These are phyloP conservation scores for Gymnocheta viridis DNA, from an alignment of 2,888 invertebrate species.

Conservation along the genomic window DNA sequence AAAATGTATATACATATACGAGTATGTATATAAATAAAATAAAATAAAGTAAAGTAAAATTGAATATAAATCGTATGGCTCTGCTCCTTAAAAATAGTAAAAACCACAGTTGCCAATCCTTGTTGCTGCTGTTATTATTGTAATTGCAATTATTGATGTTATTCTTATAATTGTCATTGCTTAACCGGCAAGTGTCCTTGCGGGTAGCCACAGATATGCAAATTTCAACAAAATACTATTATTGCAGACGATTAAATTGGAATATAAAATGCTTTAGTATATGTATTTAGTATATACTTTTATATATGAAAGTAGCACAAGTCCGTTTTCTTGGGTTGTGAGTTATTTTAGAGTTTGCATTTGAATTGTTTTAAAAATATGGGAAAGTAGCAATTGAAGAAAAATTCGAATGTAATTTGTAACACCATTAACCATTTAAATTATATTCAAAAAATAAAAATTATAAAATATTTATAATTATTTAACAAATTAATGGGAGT, in stretches of 20 bases:
- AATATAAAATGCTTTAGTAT: slow-evolving; percentile 56
- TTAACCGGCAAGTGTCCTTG: slow-evolving; percentile 71
- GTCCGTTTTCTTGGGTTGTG: too few relatives aligned
- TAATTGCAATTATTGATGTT: slow-evolving; percentile 50
- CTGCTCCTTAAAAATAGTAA: slow-evolving; percentile 23
- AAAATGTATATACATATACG: neutral
- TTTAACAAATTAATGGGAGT: too few relatives aligned
- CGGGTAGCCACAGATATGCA: slow-evolving; percentile 70
- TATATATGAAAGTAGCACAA: too few relatives aligned
- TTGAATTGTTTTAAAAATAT: too few relatives aligned
- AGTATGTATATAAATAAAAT: neutral
- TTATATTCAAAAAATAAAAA: too few relatives aligned
- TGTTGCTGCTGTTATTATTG: slow-evolving; percentile 36
- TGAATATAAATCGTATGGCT: neutral
- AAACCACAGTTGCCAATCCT: slow-evolving; percentile 47
- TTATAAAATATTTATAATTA: too few relatives aligned
- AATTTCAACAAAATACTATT: slow-evolving; percentile 71
- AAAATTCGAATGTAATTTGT: too few relatives aligned
- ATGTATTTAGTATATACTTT: neutral
- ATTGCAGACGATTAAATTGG: slow-evolving; percentile 72
- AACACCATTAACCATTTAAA: too few relatives aligned
- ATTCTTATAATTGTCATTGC: slow-evolving; percentile 60
- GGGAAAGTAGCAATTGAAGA: too few relatives aligned
- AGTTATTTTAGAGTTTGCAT: too few relatives aligned
- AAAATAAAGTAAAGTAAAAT: neutral